phyloP scores from a whole-genome alignment of 2,113 vertebrate genomes.

The Gorsachius goisagi region DNA sequence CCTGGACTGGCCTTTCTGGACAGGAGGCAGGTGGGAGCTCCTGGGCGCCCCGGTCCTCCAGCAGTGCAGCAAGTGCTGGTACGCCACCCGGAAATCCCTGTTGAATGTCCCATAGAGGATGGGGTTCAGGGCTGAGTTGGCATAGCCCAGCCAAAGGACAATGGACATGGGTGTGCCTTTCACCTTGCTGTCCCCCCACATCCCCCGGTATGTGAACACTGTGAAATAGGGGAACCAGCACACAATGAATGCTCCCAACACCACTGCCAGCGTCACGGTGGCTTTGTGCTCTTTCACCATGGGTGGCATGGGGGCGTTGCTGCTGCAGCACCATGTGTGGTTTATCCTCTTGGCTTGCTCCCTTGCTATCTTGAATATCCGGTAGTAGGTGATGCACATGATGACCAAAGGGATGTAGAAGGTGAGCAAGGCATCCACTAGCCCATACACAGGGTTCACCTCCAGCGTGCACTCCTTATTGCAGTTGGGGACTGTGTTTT shows the following conservation, averaged over 20 bases:
- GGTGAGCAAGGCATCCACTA: slow-evolving; percentile 87
- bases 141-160: slow-evolving; percentile 89
- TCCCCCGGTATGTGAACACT: slow-evolving; percentile 81
- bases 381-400: slow-evolving; percentile 92
- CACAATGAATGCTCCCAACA: slow-evolving; percentile 89
- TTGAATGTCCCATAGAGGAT: slow-evolving; percentile 89
- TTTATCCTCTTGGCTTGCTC: slow-evolving; percentile 89
- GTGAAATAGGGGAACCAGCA: slow-evolving; percentile 98
- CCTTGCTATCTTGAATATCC: slow-evolving; percentile 89
- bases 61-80: slow-evolving; percentile 84
- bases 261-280: slow-evolving; percentile 84
- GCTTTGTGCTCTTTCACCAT: slow-evolving; percentile 90
- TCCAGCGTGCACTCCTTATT: slow-evolving; percentile 79
- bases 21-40: background rate
- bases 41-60: background rate
- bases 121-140: slow-evolving; percentile 94
- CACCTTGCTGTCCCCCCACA: slow-evolving; percentile 60
- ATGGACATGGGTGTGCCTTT: slow-evolving; percentile 64
- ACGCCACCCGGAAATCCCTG: slow-evolving; percentile 88
- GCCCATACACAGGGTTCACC: slow-evolving; percentile 83
- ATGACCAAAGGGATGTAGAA: slow-evolving; percentile 90
- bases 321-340: slow-evolving; percentile 55
- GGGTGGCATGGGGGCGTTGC: slow-evolving; percentile 63
- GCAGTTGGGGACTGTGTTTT: slow-evolving; percentile 62
- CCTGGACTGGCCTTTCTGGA: slow-evolving; percentile 36